phyloP scores from a whole-genome alignment of 2,888 invertebrate genomes.

The Drosophila melanosoma region DNA sequence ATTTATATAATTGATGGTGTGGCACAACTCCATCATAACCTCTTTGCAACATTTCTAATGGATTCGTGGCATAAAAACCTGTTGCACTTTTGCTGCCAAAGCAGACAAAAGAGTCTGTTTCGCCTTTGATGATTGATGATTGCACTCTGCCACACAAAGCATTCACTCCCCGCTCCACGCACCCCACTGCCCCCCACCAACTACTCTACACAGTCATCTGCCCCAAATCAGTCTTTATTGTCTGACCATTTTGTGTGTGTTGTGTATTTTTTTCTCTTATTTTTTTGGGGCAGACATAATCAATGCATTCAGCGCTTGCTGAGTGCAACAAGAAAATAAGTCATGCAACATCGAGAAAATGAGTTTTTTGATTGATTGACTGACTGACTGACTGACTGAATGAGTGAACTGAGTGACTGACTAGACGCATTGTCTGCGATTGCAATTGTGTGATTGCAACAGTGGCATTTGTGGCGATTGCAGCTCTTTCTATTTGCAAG shows the following conservation, averaged over 20 bases:
- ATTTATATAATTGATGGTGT: background rate
- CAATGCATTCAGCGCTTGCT: constrained; percentile 47
- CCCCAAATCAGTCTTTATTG: constrained; percentile 10
- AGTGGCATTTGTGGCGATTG: constrained; percentile 54
- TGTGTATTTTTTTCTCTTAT: background rate
- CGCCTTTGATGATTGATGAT: background rate
- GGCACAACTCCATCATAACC: background rate
- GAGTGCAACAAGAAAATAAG: constrained; percentile 31
- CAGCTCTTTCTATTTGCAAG: constrained; percentile 11
- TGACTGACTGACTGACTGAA: constrained; percentile 35
- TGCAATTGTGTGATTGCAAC: constrained; percentile 38
- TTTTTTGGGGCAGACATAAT: constrained; percentile 41
- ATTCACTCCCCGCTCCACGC: fast-evolving
- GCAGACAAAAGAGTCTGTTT: constrained; percentile 1
- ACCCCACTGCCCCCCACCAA: fast-evolving
- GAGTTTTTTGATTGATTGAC: constrained; percentile 12
- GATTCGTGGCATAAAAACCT: background rate
- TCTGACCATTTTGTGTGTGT: constrained; percentile 20
- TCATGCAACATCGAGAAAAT: constrained; percentile 42
- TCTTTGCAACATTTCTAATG: background rate
- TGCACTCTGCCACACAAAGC: background rate
- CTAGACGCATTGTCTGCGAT: constrained; percentile 72
- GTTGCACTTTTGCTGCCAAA: background rate
- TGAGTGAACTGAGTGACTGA: constrained; percentile 57
- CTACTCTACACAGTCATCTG: background rate